Base-by-base conservation (phyloP, 2,888 invertebrate genomes). In the Diadromus collaris region DNA sequence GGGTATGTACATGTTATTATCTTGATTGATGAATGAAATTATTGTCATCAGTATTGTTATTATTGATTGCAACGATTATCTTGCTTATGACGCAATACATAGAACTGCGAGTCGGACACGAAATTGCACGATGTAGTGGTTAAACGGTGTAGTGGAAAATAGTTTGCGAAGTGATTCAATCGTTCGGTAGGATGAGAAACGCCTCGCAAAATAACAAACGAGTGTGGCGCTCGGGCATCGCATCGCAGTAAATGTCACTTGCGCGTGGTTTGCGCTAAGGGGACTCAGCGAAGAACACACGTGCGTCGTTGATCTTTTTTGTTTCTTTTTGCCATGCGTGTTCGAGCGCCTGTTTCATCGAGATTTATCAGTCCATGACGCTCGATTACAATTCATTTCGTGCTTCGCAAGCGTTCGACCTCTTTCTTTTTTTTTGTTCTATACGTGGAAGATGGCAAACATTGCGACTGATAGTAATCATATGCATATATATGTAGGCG, bases 391-490 rank as follows among this genome's bases (percentile, higher is more conserved):
- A 61, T 51, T 21, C 51, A 41, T 6, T 61, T 61, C 41, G 38
- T 9, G 41, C 24, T 61, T 41, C 16, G 16, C 51, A 13, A 24
- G 51, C 51, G 51, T 13, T 10, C 51, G 24, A 51, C 21, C 21
- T 51, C 51, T 21, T 7, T 51, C 51, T 48, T 65, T 51, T 67
- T 46, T 24, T 21, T 65, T 21, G 6, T 51, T 67, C 21, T 19
- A 46, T 65, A 19, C 21, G 9, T n/a, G 2, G 21, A n/a, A 16
- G 41, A 46, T 46, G 63, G 46, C n/a, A 46, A 64, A 32, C 16
- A 63, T 67, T 24, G 13, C 24, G 6, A 44, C 48, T 71, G 76
- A 76, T 67, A 60, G 60, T 71, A 76, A 24, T 41, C 38, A 41
- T 41, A 41, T 16, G 16, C 16, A 41, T 41, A 16, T 41, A 16